A percentile compares a stretch with the other conserved stretches of the same genome.
phyloP scores from a whole-genome alignment of 2,888 invertebrate genomes.

The Drosophila greeni region DNA sequence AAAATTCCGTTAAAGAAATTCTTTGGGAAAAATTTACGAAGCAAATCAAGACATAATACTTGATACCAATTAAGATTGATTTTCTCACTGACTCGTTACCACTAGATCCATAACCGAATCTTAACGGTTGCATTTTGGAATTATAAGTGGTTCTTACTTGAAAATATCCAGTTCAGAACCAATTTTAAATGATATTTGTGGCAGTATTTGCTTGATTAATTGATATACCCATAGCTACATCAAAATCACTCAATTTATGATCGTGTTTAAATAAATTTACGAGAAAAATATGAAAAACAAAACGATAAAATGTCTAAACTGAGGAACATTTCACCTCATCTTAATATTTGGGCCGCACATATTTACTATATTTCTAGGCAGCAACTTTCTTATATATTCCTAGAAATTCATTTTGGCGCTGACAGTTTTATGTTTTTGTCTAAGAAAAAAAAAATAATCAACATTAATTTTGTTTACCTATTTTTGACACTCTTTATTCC shows the following conservation, averaged over 20 bases:
- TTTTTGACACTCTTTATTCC: conserved; percentile 47
- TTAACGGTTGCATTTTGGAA: neutral
- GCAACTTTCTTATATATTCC: conserved; percentile 5
- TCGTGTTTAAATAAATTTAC: neutral
- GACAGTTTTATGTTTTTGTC: conserved; percentile 54
- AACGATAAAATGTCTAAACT: conserved; percentile 2
- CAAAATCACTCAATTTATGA: neutral
- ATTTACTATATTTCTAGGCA: conserved; percentile 14
- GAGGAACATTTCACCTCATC: neutral
- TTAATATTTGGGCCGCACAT: neutral
- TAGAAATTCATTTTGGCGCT: conserved; percentile 39
- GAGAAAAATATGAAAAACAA: conserved; percentile 6
- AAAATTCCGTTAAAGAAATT: conserved; percentile 17
- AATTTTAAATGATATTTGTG: neutral
- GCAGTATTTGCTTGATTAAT: neutral
- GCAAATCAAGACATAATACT: neutral
- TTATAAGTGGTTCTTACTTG: neutral
- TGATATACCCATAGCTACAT: neutral
- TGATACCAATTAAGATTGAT: neutral
- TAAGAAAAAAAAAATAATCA: conserved; percentile 45
- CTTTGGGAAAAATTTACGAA: neutral
- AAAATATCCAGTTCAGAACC: neutral
- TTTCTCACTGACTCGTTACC: neutral
- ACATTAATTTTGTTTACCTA: conserved; percentile 41
- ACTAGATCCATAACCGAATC: neutral